Evolutionary conservation across 1,140 invertebrate genomes (phyloP).

Genomic region (Plutomurus gul): DNA sequence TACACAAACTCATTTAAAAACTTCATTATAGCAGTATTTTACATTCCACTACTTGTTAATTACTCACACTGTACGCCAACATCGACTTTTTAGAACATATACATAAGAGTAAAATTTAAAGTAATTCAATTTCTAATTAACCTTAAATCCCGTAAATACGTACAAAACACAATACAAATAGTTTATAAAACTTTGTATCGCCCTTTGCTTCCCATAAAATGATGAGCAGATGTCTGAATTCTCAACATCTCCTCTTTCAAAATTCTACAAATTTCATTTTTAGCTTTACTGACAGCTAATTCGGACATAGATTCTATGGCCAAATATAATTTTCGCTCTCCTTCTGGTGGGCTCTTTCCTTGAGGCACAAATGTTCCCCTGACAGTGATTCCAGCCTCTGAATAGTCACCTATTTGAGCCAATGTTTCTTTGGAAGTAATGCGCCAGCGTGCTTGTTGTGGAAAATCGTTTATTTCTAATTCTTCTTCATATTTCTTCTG

Average conservation of each 20-base stretch:
- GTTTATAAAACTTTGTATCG: constrained; percentile 91
- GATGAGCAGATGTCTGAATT: constrained; percentile 83
- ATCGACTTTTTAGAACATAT: too few relatives aligned
- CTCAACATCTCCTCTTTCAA: constrained; percentile 98
- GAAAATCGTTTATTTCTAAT: constrained; percentile 99
- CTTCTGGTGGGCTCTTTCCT: constrained; percentile 84
- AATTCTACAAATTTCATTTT: constrained; percentile 95
- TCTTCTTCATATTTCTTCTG: constrained; percentile 93
- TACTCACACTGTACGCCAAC: too few relatives aligned
- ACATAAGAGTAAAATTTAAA: too few relatives aligned
- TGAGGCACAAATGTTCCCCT: constrained; percentile 93
- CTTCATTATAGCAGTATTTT: too few relatives aligned
- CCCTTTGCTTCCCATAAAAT: constrained; percentile 81
- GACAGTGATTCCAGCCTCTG: constrained; percentile 97
- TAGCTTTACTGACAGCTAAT: constrained; percentile 94
- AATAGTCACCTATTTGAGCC: constrained; percentile 98
- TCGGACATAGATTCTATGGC: constrained; percentile 99
- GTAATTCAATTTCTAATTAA: too few relatives aligned
- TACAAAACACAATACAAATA: background rate
- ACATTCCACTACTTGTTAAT: too few relatives aligned
- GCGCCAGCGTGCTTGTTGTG: constrained; percentile 95
- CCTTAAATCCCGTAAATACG: too few relatives aligned
- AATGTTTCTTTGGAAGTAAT: constrained; percentile 98
- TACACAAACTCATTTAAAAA: too few relatives aligned
- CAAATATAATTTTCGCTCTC: constrained; percentile 94